Evolutionary conservation across 2,888 invertebrate genomes (phyloP).

Genomic region (Salpingus planirostris): DNA sequence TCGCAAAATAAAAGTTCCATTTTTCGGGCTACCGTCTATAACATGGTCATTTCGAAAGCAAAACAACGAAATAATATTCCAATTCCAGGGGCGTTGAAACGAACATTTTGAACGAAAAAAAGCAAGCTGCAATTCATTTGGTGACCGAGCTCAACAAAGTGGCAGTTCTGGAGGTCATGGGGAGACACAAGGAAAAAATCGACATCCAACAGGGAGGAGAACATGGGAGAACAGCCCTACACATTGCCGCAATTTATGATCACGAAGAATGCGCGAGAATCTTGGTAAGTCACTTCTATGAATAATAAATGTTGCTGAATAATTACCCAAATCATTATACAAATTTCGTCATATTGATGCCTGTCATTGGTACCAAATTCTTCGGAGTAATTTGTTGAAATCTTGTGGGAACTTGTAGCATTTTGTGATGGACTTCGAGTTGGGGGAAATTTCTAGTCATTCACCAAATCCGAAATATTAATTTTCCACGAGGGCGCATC

Average conservation of each 20-base stretch:
- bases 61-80: slow-evolving; percentile 1
- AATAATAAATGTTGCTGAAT: not conserved
- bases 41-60: not conserved
- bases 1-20: too few species aligned
- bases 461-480: too few species aligned
- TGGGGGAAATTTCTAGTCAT: too few species aligned
- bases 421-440: too few species aligned
- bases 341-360: too few species aligned
- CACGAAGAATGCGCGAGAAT: slow-evolving; percentile 73
- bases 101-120: slow-evolving; percentile 62
- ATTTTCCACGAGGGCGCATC: too few species aligned
- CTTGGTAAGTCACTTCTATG: slow-evolving; percentile 50
- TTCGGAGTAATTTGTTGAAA: too few species aligned
- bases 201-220: slow-evolving; percentile 70
- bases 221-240: slow-evolving; percentile 72
- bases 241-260: slow-evolving; percentile 77
- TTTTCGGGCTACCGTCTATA: too few species aligned
- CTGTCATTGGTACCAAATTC: too few species aligned
- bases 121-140: slow-evolving; percentile 70
- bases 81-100: slow-evolving; percentile 56
- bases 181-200: slow-evolving; percentile 57
- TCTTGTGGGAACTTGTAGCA: too few species aligned
- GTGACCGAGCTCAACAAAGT: slow-evolving; percentile 72
- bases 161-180: slow-evolving; percentile 57
- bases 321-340: slow-evolving; percentile 14